Base-by-base conservation (phyloP, 2,797 vertebrate genomes). In the Darevskia mixta region DNA sequence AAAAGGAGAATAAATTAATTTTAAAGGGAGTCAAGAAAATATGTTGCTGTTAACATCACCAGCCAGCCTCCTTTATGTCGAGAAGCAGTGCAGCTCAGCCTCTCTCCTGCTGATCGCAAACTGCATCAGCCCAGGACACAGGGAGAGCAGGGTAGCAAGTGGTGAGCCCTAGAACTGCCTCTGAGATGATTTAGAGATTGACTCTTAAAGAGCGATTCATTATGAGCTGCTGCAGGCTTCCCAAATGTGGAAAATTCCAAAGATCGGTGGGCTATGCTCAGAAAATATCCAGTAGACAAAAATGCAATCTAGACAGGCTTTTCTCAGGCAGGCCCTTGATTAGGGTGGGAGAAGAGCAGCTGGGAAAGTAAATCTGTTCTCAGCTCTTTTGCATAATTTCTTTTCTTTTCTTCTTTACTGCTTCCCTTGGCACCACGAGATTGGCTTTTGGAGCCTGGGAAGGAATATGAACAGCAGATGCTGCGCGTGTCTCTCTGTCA, bases 351-450 rank as follows among this genome's bases (percentile, higher is more conserved):
- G 95, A 94, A 95, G 93, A 97, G 95, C 95, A 96, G 96, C 96
- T 96, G 96, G 96, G 92, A 96, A 94, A 95, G 95, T 92, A 96
- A 96, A 96, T 97, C 96, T 95, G 88, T 90, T 94, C 89, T 69
- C 89, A 91, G 95, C 90, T 93, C 97, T 97, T 89, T 96, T 97
- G 96, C 96, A 96, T 97, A 95, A 96, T 96, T 96, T 93, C 95
- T 94, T 94, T 94, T 76, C 83, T 85, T 75, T 88, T 90, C 88
- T 94, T 90, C 94, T 93, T 96, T 92, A 92, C n/a, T 49, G 87
- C 90, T 96, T 96, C 97, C 96, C 95, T 92, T 86, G 95, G 94
- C 95, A 96, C 95, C 94, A 91, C 89, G 92, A 97, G 95, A 87
- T 94, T 95, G 93, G 92, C 91, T 95, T 94, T 95, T 91, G 90